Conservation (phyloP, 2,797 vertebrate species). For the Amblyopsis hoosieri region DNA sequence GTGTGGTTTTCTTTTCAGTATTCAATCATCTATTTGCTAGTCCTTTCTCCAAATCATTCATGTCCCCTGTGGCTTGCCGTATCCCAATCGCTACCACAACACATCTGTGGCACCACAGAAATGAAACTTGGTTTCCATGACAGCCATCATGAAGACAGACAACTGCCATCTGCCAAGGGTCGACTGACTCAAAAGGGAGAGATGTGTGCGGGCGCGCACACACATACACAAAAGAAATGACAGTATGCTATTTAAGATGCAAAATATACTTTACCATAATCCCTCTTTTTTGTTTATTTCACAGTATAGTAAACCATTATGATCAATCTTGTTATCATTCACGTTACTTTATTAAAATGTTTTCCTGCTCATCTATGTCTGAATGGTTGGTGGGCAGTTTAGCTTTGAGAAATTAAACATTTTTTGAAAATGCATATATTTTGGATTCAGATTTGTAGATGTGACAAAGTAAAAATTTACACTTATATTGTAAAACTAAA, state of each 20-base stretch:
- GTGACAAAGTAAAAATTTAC: too few relatives aligned
- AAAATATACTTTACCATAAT: neutral
- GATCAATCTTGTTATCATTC: too few relatives aligned
- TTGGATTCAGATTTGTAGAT: neutral
- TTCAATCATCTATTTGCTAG: constrained; percentile 40
- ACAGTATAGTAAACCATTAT: too few relatives aligned
- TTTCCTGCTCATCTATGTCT: too few relatives aligned
- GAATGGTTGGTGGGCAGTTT: too few relatives aligned
- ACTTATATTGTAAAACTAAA: too few relatives aligned
- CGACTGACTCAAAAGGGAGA: constrained; percentile 54
- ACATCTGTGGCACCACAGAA: constrained; percentile 63
- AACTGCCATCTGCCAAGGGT: constrained; percentile 49
- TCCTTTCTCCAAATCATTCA: constrained; percentile 37
- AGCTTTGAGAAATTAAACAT: constrained; percentile 5
- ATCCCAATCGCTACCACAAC: constrained; percentile 49
- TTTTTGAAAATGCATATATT: constrained; percentile 11
- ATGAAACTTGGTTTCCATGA: constrained; percentile 66
- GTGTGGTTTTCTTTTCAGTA: constrained; percentile 35
- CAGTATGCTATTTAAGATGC: constrained; percentile 30
- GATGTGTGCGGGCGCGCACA: constrained; percentile 38
- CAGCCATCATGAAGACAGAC: constrained; percentile 59
- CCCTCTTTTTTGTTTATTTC: neutral
- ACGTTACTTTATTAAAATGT: too few relatives aligned
- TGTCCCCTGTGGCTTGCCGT: constrained; percentile 58
- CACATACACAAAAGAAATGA: constrained; percentile 13